A percentile compares a stretch with the other conserved stretches of the same genome.
Conservation (phyloP, 2,797 vertebrate genomes). For the Cuculus canorus region DNA sequence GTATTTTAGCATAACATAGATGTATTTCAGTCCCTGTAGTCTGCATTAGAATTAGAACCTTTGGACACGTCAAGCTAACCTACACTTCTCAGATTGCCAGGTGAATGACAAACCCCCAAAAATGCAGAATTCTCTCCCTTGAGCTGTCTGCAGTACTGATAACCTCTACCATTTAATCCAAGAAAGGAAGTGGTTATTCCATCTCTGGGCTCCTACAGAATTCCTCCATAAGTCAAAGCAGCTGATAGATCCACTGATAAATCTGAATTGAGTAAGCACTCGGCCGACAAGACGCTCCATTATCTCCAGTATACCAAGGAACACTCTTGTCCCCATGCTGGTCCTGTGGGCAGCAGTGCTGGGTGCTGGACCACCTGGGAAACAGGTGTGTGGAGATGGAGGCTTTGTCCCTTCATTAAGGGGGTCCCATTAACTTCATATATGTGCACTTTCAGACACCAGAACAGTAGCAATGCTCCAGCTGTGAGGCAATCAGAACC, state of each 20-base stretch:
- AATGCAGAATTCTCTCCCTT: not conserved
- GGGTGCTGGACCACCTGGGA: not conserved
- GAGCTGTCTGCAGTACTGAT: not conserved
- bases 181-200: not conserved
- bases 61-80: not conserved
- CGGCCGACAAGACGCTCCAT: not conserved
- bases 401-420: not conserved
- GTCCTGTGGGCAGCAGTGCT: not conserved
- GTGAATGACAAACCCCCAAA: not conserved
- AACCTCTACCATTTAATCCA: not conserved
- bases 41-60: not conserved
- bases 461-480: not conserved
- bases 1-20: not conserved
- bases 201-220: not conserved
- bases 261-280: not conserved
- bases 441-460: not conserved
- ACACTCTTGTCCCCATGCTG: not conserved
- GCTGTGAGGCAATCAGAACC: not conserved
- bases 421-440: not conserved
- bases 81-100: not conserved
- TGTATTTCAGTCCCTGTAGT: not conserved
- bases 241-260: not conserved
- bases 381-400: not conserved
- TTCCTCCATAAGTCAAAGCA: not conserved
- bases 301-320: not conserved